Base-by-base conservation (phyloP, 2,888 invertebrate species). In the Caenorhabditis virilis region DNA sequence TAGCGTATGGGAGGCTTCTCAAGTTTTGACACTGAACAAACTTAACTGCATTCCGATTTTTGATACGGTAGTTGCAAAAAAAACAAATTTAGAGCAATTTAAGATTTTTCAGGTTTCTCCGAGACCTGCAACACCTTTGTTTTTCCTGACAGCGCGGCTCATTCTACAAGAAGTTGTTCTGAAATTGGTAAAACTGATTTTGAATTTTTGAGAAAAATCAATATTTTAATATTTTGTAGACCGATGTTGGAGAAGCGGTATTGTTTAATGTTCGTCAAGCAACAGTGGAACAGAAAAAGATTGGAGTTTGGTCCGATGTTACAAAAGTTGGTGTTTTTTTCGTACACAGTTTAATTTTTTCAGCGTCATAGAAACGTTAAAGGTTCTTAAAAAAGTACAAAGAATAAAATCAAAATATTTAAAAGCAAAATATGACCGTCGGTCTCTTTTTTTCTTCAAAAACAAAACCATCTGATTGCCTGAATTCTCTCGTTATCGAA, bases 1-100 rank as follows among this genome's bases (percentile, higher is more conserved):
- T 55, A 77, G 79, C 55, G 73, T 79, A 39, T 81, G 81, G 81
- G 79, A 81, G 36, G 78, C 80, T 18, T 76, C 80, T 22, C 67
- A 75, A 25, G 69, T 79, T 43, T 74, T 81, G 59, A 63, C 74
- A 18, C 56, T 77, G 52, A 81, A 81, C 64, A 69, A 72, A 22
- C 73, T 81, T 15, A 78, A 78, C 66, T 75, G 78, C 26, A 74
- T 81, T 42, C 80, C 81, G 5, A 69, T 81, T 26, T 67, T 78
- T 22, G 66, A 65, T 39, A 55, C 65, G 55, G 65, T 64, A 6
- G 20, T 2, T 33, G 33, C 23, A 11, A 41, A 18, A 13, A 39
- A n/a, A 38, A 43, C 5, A 6, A 5, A 23, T 5, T 11, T 11
- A 4, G 20, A 18, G 9, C 18, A 13, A 18, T 16, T 11, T 25